Evolutionary conservation across 2,888 invertebrate genomes (phyloP).

Genomic region (Oligia strigilis): DNA sequence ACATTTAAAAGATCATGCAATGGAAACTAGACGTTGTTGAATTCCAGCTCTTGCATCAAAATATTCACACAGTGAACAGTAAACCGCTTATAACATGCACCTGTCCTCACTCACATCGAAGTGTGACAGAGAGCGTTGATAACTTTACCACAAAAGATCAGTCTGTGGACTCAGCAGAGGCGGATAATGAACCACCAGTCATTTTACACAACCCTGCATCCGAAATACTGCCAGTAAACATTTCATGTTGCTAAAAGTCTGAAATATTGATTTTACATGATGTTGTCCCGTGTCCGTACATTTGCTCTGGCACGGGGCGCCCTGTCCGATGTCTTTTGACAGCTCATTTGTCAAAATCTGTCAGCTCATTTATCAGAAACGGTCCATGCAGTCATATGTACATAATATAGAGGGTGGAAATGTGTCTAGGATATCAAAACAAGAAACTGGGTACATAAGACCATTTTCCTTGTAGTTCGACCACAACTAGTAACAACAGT

Average conservation of each 20-base stretch:
- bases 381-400: background rate
- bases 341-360: conserved; percentile 30
- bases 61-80: background rate
- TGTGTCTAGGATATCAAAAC: conserved; percentile 20
- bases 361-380: conserved; percentile 36
- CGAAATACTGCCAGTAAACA: background rate
- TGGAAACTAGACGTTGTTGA: background rate
- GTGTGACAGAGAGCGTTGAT: conserved; percentile 43
- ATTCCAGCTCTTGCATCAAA: background rate
- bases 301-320: conserved; percentile 2
- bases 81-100: conserved; percentile 19
- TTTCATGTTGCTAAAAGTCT: background rate
- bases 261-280: background rate
- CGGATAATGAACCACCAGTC: conserved; percentile 40
- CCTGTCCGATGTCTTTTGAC: conserved; percentile 12
- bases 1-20: background rate
- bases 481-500: background rate
- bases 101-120: conserved; percentile 17
- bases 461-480: background rate
- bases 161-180: conserved; percentile 33
- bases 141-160: conserved; percentile 58
- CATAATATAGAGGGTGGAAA: background rate
- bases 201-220: conserved; percentile 33
- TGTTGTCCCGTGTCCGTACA: background rate
- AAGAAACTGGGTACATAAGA: background rate